A percentile compares a stretch with the other conserved stretches of the same genome.
Conservation (phyloP, 2,797 vertebrate species). For the Myotis findleyi region DNA sequence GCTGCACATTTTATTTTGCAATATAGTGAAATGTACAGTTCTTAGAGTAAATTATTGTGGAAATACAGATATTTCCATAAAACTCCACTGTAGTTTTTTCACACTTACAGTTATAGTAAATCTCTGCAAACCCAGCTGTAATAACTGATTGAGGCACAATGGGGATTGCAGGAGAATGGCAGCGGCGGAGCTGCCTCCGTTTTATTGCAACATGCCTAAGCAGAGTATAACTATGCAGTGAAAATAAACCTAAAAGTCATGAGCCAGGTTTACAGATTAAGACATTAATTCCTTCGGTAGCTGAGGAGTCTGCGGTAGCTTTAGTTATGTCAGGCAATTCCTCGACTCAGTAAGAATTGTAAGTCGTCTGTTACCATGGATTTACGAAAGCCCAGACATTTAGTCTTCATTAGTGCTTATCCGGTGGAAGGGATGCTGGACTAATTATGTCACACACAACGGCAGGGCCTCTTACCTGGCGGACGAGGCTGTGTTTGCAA, state of each 20-base stretch:
- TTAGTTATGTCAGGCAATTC: slow-evolving; percentile 18
- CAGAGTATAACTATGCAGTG: slow-evolving; percentile 70
- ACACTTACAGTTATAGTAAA: slow-evolving; percentile 75
- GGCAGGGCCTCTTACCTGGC: neutral
- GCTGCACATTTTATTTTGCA: slow-evolving; percentile 56
- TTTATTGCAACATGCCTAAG: slow-evolving; percentile 66
- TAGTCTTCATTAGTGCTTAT: neutral
- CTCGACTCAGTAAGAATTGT: neutral
- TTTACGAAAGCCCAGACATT: neutral
- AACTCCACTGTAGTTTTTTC: slow-evolving; percentile 72
- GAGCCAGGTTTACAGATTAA: slow-evolving; percentile 58
- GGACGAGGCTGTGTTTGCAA: neutral
- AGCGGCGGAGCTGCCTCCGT: slow-evolving; percentile 50
- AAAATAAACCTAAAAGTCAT: slow-evolving; percentile 39
- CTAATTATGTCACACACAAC: neutral
- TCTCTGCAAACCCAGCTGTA: slow-evolving; percentile 62
- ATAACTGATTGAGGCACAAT: slow-evolving; percentile 64
- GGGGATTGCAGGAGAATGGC: slow-evolving; percentile 38
- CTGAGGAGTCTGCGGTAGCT: neutral
- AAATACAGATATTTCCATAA: slow-evolving; percentile 71
- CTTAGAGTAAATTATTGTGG: slow-evolving; percentile 61
- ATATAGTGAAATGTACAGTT: slow-evolving; percentile 33
- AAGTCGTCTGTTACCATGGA: neutral
- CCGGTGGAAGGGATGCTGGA: neutral
- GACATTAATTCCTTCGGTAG: slow-evolving; percentile 31